phyloP scores from a whole-genome alignment of 2,888 invertebrate species.

The Harpagoxenus sublaevis region DNA sequence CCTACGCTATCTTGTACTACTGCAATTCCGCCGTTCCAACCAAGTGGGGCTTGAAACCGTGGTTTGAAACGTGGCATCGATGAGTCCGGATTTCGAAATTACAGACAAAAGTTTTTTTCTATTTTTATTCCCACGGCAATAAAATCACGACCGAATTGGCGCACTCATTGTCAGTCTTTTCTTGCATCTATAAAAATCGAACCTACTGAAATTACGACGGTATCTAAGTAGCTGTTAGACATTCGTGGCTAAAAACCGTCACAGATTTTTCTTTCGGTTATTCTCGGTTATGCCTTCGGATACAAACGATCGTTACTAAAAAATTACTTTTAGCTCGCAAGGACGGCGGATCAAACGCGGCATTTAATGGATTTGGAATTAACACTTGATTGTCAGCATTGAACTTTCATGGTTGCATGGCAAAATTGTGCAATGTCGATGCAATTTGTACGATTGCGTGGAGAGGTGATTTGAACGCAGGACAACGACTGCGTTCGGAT shows the following conservation, averaged over 20 bases:
- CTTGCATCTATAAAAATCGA: neutral
- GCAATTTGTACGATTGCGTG: neutral
- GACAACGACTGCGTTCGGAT: conserved; percentile 10
- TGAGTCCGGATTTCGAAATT: neutral
- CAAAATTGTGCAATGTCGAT: neutral
- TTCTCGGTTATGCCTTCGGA: no score
- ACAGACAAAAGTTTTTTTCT: neutral
- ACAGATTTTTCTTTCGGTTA: neutral
- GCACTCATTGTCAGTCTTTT: neutral
- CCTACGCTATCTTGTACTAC: conserved; percentile 64
- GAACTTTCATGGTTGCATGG: neutral
- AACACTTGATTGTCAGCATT: neutral
- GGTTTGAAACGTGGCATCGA: neutral
- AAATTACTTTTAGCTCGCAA: neutral
- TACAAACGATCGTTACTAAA: neutral
- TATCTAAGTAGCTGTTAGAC: neutral
- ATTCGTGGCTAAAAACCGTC: neutral
- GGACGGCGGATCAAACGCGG: neutral
- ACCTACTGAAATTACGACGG: neutral
- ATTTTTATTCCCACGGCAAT: neutral
- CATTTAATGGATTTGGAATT: neutral
- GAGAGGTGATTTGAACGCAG: conserved; percentile 38
- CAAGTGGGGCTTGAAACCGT: neutral
- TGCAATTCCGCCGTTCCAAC: conserved; percentile 71
- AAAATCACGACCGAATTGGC: neutral